Evolutionary conservation across 2,113 vertebrate species (phyloP), one percentile per base, ranked within the genome.

Genomic region (Seriola quinqueradiata): DNA sequence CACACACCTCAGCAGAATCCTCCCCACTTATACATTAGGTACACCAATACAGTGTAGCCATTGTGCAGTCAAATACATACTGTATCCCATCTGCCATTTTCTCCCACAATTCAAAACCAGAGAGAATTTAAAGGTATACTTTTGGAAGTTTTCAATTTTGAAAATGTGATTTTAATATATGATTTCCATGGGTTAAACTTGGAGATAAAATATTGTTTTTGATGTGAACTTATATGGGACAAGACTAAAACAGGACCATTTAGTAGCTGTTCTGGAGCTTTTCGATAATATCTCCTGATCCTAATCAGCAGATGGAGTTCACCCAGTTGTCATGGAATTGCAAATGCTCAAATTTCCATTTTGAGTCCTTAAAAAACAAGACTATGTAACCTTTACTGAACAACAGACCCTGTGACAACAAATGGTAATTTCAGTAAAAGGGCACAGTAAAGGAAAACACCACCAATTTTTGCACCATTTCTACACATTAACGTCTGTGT

Each of bases 1-100:
- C 65, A 8, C 8, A 42, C 40, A 42, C 40, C 40, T 68, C 64
- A 81, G 75, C 80, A 84, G 25, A 66, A 77, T 57, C 52, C 42
- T 40, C 38, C 63, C 36, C 73, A 42, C 42, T 55, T 17, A 57
- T 63, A 46, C 21, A 77, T 67, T 32, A 75, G 75, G 77, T 81
- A 82, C 72, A 72, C 69, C 69, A 71, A n/a, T 64, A 61, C 48
- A 59, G 54, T 54, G 61, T 23, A 17, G 44, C 38, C 8, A 36
- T 21, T 72, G 25, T 44, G 71, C 36, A 42, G 40, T 28, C 28
- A 28, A 28, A 28, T 28, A 28, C 61, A 23, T 46, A 60, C 54
- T 77, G 63, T 77, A 72, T 78, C 28, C 28, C 28, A 28, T 82
- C 40, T 48, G 55, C 25, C 52, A 61, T 66, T 36, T 36, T 36